These are phyloP conservation scores for Pantherophis vulpinus DNA, from an alignment of 2,797 vertebrate species.

Conservation along the genomic window DNA sequence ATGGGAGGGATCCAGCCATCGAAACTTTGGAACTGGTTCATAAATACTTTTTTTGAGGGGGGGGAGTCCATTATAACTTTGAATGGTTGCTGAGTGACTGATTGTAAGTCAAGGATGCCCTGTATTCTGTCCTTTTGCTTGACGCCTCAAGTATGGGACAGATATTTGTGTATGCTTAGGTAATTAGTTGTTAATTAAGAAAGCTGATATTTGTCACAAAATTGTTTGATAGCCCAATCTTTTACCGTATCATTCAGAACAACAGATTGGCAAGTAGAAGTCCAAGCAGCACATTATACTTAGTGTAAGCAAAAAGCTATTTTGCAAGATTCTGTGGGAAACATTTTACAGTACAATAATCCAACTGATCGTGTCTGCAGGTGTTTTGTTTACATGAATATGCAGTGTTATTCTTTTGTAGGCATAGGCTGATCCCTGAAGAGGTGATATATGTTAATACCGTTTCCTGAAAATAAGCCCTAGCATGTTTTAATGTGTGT, in stretches of 20 bases:
- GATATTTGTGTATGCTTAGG: not conserved
- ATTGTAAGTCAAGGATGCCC: not conserved
- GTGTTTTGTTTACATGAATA: not conserved
- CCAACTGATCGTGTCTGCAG: not conserved
- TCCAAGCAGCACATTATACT: not conserved
- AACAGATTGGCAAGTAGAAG: not conserved
- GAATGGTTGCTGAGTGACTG: not conserved
- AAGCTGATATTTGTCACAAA: not conserved
- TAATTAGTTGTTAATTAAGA: slow-evolving; percentile 7
- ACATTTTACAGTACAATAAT: not conserved
- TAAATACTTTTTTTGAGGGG: not conserved
- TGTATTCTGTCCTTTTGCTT: not conserved
- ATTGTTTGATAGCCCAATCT: not conserved
- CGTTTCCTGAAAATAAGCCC: too few relatives aligned
- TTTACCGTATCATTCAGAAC: not conserved
- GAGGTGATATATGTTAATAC: not conserved
- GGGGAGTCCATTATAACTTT: not conserved
- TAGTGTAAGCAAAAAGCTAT: not conserved
- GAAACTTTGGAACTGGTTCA: not conserved
- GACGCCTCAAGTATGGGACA: not conserved
- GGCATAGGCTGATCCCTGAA: not conserved
- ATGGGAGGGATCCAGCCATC: not conserved
- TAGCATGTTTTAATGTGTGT: too few relatives aligned
- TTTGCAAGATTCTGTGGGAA: not conserved
- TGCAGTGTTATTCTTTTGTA: not conserved